Base-by-base conservation (phyloP, 2,797 vertebrate species). In the Acanthornis magna region DNA sequence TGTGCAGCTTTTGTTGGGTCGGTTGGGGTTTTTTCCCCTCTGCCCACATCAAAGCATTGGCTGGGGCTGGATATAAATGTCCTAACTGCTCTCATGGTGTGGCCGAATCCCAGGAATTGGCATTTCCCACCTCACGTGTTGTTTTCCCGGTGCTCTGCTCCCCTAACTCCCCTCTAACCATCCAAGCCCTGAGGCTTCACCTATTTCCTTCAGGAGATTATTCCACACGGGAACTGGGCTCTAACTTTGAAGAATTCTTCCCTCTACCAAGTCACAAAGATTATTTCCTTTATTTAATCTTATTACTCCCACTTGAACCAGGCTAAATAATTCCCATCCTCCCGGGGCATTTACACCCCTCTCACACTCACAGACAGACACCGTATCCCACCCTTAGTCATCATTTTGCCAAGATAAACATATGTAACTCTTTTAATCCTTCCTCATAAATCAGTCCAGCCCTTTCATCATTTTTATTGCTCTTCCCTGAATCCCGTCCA, bases 321-420 rank as follows among this genome's bases (percentile, higher is more conserved):
- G 55, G 29, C 80, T 82, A 45, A 97, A 89, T 12, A 66, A 74
- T 88, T 95, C 91, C 87, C 83, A 58, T 83, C 87, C 74, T 60
- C 55, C 72, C 47, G 22, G 80, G 60, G 34, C 42, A 84, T 88
- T 94, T 86, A 92, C 78, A 30, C 92, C 90, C 86, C 92, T 95
- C 74, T 89, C 82, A 61, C 53, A 50, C 92, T 88, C 22, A 29
- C 94, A 82, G 91, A 77, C 81, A 86, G 93, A 96, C 94, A 89
- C 94, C 51, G 4, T 42, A 51, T 71, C 81, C 89, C 93, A 96
- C 89, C 47, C 96, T 95, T 70, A 71, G 95, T 80, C 94, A 80
- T 58, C 94, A 61, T 89, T 95, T 96, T 94, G 97, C 97, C 97
- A 97, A 98, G 78, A 89, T 91, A 96, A 97, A 97, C 96, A 96